Percentiles rank a stretch among this genome's conserved stretches.
Conservation (phyloP, 1,140 invertebrate species). For the Cardiocondyla obscurior region DNA sequence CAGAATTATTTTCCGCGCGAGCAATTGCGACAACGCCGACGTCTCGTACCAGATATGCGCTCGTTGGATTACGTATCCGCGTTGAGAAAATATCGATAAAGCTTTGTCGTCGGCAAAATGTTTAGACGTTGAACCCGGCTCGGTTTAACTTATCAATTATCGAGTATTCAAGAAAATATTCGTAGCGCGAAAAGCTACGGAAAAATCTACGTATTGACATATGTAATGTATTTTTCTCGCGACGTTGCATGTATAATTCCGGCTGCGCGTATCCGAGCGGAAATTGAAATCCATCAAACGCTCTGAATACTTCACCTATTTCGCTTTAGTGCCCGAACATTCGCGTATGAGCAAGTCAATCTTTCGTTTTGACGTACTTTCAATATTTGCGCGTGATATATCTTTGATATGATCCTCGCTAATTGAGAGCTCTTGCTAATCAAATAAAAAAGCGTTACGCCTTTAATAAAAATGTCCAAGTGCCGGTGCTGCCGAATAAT, state of each 20-base stretch:
- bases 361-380: conserved; percentile 47
- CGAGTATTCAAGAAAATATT: background rate
- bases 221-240: conserved; percentile 44
- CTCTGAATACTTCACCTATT: conserved; percentile 52
- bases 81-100: background rate
- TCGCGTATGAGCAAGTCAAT: conserved; percentile 47
- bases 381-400: conserved; percentile 31
- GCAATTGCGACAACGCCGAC: background rate
- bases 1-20: background rate
- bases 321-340: conserved; percentile 20
- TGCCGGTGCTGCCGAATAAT: background rate
- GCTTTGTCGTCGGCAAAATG: background rate
- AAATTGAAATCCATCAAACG: conserved; percentile 57
- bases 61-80: background rate
- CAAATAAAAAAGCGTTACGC: conserved; percentile 7
- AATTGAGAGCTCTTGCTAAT: conserved; percentile 33
- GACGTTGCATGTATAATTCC: conserved; percentile 49
- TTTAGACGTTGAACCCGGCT: background rate
- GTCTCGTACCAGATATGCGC: background rate
- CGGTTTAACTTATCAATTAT: conserved; percentile 27
- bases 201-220: background rate
- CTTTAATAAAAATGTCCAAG: conserved; percentile 13
- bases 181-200: background rate
- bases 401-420: conserved; percentile 8
- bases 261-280: conserved; percentile 34